A percentile compares a stretch with the other conserved stretches of the same genome.
These are phyloP conservation scores for Drosophila auraria DNA, from an alignment of 1,140 invertebrate genomes.

Conservation along the genomic window DNA sequence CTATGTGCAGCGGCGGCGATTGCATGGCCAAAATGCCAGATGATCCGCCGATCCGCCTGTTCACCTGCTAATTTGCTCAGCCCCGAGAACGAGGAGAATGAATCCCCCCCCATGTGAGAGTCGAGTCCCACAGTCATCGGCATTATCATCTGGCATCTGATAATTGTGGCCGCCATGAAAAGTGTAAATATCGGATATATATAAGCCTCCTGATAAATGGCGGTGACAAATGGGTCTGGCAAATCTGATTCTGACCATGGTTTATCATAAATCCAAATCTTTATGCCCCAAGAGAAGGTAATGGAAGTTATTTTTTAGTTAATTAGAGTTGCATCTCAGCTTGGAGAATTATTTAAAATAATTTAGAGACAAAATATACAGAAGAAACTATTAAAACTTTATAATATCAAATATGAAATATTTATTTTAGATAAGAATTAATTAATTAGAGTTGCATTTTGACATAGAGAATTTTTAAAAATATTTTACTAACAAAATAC, in stretches of 20 bases:
- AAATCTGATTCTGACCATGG: background rate
- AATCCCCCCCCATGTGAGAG: too few species aligned
- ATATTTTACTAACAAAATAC: too few species aligned
- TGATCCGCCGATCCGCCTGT: slow-evolving; percentile 3
- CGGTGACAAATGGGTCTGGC: slow-evolving; percentile 6
- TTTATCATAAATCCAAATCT: background rate
- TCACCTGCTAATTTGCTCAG: slow-evolving; percentile 12
- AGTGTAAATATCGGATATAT: background rate
- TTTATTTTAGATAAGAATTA: too few species aligned
- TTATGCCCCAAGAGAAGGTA: too few species aligned
- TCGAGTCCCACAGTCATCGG: background rate
- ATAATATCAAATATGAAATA: too few species aligned
- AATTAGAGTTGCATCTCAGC: background rate
- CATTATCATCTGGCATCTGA: background rate
- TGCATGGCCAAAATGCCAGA: slow-evolving; percentile 12
- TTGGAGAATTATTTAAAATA: too few species aligned
- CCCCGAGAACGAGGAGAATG: slow-evolving; percentile 1
- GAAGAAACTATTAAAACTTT: too few species aligned
- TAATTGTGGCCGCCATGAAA: slow-evolving; percentile 9
- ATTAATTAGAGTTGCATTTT: too few species aligned
- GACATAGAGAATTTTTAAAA: too few species aligned
- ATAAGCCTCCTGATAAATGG: background rate
- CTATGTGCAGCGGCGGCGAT: background rate
- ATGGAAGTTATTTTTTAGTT: background rate
- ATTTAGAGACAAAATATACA: too few species aligned